Percentiles rank a stretch among this genome's conserved stretches.
Conservation (phyloP, 1,140 invertebrate species). For the Leptopilina boulardi region DNA sequence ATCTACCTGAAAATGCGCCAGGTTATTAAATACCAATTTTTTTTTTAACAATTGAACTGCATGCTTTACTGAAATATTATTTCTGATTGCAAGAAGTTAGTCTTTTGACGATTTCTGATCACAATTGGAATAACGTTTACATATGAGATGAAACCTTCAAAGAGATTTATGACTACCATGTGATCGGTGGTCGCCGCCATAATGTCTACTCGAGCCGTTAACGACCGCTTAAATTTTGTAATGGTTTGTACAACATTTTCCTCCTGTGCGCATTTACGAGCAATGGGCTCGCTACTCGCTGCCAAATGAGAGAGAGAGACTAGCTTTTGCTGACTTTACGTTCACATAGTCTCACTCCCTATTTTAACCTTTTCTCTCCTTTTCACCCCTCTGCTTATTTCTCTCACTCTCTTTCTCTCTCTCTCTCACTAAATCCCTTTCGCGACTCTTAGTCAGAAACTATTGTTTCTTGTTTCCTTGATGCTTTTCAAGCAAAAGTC, state of each 20-base stretch:
- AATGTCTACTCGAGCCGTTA: constrained; percentile 44
- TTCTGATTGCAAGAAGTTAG: too few relatives aligned
- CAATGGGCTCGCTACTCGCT: constrained; percentile 31
- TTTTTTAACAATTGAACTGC: too few relatives aligned
- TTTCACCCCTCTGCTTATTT: constrained; percentile 7
- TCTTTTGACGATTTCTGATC: too few relatives aligned
- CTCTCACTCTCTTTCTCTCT: constrained; percentile 70
- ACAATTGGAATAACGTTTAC: too few relatives aligned
- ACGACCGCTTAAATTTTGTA: constrained; percentile 47
- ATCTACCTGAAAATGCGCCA: too few relatives aligned
- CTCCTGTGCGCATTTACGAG: constrained; percentile 34
- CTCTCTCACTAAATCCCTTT: constrained; percentile 52
- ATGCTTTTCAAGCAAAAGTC: constrained; percentile 44
- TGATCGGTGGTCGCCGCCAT: constrained; percentile 29
- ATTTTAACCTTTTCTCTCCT: constrained; percentile 36
- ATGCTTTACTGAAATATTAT: too few relatives aligned
- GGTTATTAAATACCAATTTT: too few relatives aligned
- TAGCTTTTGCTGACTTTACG: constrained; percentile 14
- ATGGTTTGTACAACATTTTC: constrained; percentile 36
- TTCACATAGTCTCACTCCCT: constrained; percentile 51
- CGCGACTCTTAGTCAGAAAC: constrained; percentile 54
- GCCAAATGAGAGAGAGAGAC: constrained; percentile 44
- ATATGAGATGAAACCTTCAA: too few relatives aligned
- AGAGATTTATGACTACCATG: constrained; percentile 1
- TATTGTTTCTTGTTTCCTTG: constrained; percentile 55